A percentile compares a stretch with the other conserved stretches of the same genome.
Evolutionary conservation across 2,113 vertebrate genomes (phyloP).

Genomic region (Chiloscyllium plagiosum): DNA sequence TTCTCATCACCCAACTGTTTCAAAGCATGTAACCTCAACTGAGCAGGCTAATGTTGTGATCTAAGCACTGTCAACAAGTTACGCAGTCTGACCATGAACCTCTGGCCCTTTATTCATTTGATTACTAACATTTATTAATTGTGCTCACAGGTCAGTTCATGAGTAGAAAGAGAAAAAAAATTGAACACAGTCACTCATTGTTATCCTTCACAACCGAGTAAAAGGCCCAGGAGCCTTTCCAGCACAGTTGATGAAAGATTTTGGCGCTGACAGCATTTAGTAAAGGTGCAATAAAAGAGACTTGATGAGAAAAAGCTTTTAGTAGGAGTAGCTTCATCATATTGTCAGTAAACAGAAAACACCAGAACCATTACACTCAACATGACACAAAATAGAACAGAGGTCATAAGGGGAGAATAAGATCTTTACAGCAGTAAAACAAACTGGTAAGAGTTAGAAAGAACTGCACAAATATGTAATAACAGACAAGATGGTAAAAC

Average conservation of each 20-base stretch:
- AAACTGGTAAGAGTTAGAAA: not conserved
- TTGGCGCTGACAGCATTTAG: not conserved
- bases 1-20: not conserved
- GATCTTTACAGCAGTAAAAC: not conserved
- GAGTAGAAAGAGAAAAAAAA: slow-evolving; percentile 20
- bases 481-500: not conserved
- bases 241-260: not conserved
- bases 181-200: not conserved
- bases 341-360: slow-evolving; percentile 31
- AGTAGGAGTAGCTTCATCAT: not conserved
- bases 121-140: slow-evolving; percentile 31
- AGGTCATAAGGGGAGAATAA: not conserved
- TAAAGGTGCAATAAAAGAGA: not conserved
- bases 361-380: slow-evolving; percentile 21
- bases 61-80: not conserved
- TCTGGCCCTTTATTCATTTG: not conserved
- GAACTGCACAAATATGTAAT: slow-evolving; percentile 16
- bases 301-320: slow-evolving; percentile 31
- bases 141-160: slow-evolving; percentile 7
- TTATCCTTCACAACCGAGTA: not conserved
- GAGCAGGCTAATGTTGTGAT: not conserved
- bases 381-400: slow-evolving; percentile 35
- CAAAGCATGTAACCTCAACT: not conserved
- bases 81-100: not conserved
- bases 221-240: not conserved